A percentile compares a stretch with the other conserved stretches of the same genome.
Evolutionary conservation across 2,888 invertebrate species (phyloP).

Genomic region (Megamerina dolium): DNA sequence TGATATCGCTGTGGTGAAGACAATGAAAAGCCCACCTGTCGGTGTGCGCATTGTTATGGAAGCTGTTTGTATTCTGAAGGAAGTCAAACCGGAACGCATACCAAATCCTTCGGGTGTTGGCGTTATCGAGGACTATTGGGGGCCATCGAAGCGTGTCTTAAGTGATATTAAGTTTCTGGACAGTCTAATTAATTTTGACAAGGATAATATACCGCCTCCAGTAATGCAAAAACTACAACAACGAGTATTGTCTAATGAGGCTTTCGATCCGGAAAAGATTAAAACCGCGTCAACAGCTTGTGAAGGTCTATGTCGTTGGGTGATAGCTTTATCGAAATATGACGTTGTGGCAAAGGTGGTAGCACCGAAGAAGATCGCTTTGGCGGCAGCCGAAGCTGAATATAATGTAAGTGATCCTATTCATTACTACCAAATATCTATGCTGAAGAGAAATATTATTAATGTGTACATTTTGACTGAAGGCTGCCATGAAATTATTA

Average conservation of each 20-base stretch:
- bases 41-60: conserved; percentile 91
- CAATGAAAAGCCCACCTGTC: conserved; percentile 93
- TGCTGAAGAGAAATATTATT: too few relatives aligned
- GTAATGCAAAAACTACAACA: conserved; percentile 80
- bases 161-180: conserved; percentile 92
- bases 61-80: conserved; percentile 89
- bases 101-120: conserved; percentile 79
- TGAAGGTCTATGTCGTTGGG: conserved; percentile 91
- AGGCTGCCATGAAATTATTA: conserved; percentile 57
- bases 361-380: conserved; percentile 88
- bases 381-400: conserved; percentile 78
- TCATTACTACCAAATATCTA: too few relatives aligned
- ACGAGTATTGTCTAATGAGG: conserved; percentile 74
- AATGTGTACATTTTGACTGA: too few relatives aligned
- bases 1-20: conserved; percentile 85
- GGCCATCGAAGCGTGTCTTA: conserved; percentile 77
- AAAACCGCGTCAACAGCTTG: conserved; percentile 81
- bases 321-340: conserved; percentile 90
- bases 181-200: conserved; percentile 78
- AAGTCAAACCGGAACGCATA: conserved; percentile 81
- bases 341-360: conserved; percentile 87
- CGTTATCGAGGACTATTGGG: conserved; percentile 89
- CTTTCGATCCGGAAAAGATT: conserved; percentile 88
- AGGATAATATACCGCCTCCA: conserved; percentile 77
- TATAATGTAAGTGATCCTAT: conserved; percentile 56